Evolutionary conservation across 1,140 invertebrate species (phyloP).

Genomic region (Acromyrmex charruanus): DNA sequence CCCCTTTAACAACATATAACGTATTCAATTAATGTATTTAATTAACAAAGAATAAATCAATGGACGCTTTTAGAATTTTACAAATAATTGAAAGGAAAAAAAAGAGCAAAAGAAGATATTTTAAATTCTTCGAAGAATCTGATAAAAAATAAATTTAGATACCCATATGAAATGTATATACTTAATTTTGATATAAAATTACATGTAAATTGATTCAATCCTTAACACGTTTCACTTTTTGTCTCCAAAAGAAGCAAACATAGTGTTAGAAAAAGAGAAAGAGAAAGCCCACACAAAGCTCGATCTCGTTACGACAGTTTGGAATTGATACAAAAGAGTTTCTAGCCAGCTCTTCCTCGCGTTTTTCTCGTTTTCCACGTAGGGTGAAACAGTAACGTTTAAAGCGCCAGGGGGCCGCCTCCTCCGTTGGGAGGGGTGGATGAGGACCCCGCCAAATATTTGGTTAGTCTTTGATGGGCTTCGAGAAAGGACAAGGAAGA

Average conservation of each 20-base stretch:
- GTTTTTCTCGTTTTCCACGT: constrained; percentile 44
- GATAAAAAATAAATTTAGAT: background rate
- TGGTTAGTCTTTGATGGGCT: constrained; percentile 81
- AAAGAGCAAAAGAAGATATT: background rate
- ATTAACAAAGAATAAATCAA: constrained; percentile 84
- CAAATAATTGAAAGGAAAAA: constrained; percentile 47
- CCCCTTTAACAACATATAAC: constrained; percentile 49
- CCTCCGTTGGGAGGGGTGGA: constrained; percentile 73
- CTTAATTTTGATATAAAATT: constrained; percentile 12
- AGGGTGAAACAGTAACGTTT: constrained; percentile 73
- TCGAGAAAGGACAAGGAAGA: constrained; percentile 71
- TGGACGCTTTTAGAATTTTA: constrained; percentile 69
- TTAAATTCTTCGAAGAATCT: background rate
- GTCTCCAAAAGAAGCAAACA: background rate
- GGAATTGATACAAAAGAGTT: constrained; percentile 74
- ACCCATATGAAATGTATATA: background rate
- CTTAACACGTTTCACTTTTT: background rate
- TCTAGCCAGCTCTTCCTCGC: constrained; percentile 14
- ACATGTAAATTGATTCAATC: constrained; percentile 6
- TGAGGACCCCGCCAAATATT: constrained; percentile 85
- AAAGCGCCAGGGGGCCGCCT: constrained; percentile 50
- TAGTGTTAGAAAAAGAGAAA: constrained; percentile 15
- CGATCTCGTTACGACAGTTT: constrained; percentile 65
- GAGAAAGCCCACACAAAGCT: constrained; percentile 5
- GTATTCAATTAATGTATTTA: constrained; percentile 73